Evolutionary conservation across 2,888 invertebrate genomes (phyloP), one percentile per base, ranked within the genome.

Genomic region (Drosophila pseudotakahashii): DNA sequence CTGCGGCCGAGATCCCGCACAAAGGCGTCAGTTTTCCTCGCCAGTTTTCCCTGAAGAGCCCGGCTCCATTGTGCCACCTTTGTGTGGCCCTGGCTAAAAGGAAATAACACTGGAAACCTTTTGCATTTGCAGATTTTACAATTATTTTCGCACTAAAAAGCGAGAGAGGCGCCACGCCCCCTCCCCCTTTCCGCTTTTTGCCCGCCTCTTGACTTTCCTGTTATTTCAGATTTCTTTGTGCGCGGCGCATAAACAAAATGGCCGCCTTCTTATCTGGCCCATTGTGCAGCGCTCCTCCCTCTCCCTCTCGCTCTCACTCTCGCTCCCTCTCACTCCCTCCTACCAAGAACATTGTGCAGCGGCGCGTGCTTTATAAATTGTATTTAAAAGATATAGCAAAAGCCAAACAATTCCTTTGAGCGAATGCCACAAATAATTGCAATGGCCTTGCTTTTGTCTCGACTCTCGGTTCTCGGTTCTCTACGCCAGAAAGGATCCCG

Each of bases 91-190:
- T 57, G 55, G 13, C 55, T 36, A 47, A 44, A 60, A 58, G 57
- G 58, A 64, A 61, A 63, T 63, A 71, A 51, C 58, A 63, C 60
- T 74, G 70, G 45, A 59, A 76, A 77, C 73, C 79, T 77, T 48
- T 82, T 75, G 52, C 63, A 58, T 85, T 76, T 64, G 60, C 76
- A 54, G 66, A 62, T 71, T 81, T 77, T 80, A 80, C 82, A 84
- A 85, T 82, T 87, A 87, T 85, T 85, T 84, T 87, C 78, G 87
- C 85, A 87, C 87, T 79, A 81, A 77, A 84, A 87, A 78, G 73
- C 69, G 71, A 59, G 50, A 58, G 60, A 60, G 67, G 74, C 67
- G 59, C 51, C 36, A 52, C 39, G 47, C 23, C 39, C 13, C 19
- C 37, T 10, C 26, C 57, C 42, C 44, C 53, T 14, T 6, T 6